Base-by-base conservation (phyloP, 2,113 vertebrate species). In the Pyxicephalus adspersus region DNA sequence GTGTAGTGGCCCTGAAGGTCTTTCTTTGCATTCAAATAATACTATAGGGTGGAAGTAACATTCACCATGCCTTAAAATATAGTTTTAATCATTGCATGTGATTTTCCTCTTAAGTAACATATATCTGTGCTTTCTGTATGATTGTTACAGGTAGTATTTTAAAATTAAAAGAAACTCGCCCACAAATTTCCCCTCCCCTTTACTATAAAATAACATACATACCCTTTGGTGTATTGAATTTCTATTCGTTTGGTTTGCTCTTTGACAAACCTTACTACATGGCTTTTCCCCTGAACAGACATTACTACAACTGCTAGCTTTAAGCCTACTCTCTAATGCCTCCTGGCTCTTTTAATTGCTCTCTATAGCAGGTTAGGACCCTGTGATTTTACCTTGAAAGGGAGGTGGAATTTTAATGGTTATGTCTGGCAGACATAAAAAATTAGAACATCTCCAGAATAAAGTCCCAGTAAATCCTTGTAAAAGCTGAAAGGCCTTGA, bases 61-160 rank as follows among this genome's bases (percentile, higher is more conserved):
- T 22, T 18, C 29, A 60, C 28, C 20, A 58, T 34, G n/a, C 28
- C n/a, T 23, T n/a, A 26, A 20, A 72, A 28, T 55, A 6, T 55
- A 26, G 50, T 51, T 54, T 29, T 29, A 28, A 72, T 52, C 17
- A 34, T 38, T 74, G n/a, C 15, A 0, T 28, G n/a, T 22, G 26
- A 23, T 60, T 60, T 23, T n/a, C 18, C 17, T 28, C 29, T 34
- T 29, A 1, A 7, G 23, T 77, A 61, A 54, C 75, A 22, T 19
- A 58, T 5, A 19, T 34, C 28, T 67, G 76, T 23, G 23, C 31
- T 52, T 22, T 52, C 25, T 9, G 23, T 28, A 54, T 68, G 64
- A 67, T 60, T 58, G 76, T 25, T 67, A 34, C 76, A 22, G 38
- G 60, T 54, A 65, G 50, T 77, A 54, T 64, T 77, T 77, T 18